These are phyloP conservation scores for Oreochromis spilurus DNA, from an alignment of 2,113 vertebrate genomes.

Conservation along the genomic window DNA sequence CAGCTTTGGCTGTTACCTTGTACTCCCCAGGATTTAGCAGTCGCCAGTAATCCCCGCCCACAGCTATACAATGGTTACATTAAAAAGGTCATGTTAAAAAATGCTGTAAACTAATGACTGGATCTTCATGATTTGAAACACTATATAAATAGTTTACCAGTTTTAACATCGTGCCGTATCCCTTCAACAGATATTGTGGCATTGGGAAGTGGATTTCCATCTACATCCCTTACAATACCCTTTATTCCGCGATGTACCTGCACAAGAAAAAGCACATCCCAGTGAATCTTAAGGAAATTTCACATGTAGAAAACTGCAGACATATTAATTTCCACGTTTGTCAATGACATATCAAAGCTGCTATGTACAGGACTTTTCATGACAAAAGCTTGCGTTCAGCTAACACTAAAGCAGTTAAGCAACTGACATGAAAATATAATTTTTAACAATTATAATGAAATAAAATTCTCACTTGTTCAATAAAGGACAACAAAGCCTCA, in stretches of 20 bases:
- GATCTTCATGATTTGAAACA: background rate
- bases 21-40: slow-evolving; percentile 96
- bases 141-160: slow-evolving; percentile 69
- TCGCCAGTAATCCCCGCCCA: slow-evolving; percentile 88
- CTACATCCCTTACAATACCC: slow-evolving; percentile 83
- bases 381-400: background rate
- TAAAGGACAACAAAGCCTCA: slow-evolving; percentile 88
- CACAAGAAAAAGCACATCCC: background rate
- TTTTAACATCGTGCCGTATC: slow-evolving; percentile 85
- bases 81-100: background rate
- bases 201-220: slow-evolving; percentile 84
- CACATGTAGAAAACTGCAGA: background rate
- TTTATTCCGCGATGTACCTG: slow-evolving; percentile 92
- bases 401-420: background rate
- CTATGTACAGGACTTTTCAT: background rate
- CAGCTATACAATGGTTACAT: slow-evolving; percentile 60
- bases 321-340: background rate
- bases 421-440: background rate
- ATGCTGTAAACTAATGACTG: background rate
- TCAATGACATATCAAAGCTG: background rate
- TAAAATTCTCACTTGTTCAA: slow-evolving; percentile 81
- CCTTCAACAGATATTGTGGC: slow-evolving; percentile 87
- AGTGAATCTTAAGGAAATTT: background rate
- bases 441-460: background rate
- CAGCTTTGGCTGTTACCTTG: slow-evolving; percentile 79